A percentile compares a stretch with the other conserved stretches of the same genome.
Conservation (phyloP, 2,113 vertebrate species). For the Acanthisitta chloris region DNA sequence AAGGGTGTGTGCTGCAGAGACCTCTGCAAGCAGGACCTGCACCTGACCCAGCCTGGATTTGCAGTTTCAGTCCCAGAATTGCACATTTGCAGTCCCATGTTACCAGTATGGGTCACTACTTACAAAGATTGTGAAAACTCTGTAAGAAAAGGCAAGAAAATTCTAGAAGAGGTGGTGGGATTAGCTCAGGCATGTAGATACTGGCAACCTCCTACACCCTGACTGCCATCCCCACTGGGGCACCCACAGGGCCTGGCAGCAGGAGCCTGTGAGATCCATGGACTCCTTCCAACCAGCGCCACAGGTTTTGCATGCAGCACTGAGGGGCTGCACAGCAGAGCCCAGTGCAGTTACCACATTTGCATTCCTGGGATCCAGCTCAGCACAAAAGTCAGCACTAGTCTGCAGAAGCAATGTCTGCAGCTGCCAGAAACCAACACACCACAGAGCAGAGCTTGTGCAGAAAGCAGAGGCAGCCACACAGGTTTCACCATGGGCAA, state of each 20-base stretch:
- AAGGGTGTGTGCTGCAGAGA: background rate
- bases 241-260: background rate
- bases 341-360: fast-evolving
- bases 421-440: background rate
- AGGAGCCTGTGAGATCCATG: background rate
- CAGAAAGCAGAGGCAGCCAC: background rate
- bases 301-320: background rate
- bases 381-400: background rate
- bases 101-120: background rate
- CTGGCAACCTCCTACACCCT: no score
- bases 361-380: background rate
- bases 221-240: background rate
- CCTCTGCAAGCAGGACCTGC: background rate
- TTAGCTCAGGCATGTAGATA: background rate
- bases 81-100: background rate
- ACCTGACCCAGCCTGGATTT: background rate
- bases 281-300: background rate
- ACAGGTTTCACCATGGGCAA: background rate
- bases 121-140: background rate
- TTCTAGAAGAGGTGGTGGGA: background rate
- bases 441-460: no score
- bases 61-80: background rate
- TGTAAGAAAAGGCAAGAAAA: background rate
- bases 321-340: background rate
- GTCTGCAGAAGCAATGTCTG: background rate